Evolutionary conservation across 2,888 invertebrate genomes (phyloP).

Genomic region (Cosmia trapezina): DNA sequence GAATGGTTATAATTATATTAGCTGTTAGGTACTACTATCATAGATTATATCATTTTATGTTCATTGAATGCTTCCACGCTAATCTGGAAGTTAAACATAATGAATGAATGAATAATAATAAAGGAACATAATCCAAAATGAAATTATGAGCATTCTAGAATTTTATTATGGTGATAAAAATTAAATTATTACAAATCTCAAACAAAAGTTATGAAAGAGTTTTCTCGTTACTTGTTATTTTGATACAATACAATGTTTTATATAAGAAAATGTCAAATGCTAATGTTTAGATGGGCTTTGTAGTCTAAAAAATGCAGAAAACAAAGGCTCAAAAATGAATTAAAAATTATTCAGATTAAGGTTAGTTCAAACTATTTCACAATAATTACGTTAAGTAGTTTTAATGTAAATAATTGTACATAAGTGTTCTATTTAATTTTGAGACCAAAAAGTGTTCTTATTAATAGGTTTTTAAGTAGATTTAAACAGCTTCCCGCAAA

Average conservation of each 20-base stretch:
- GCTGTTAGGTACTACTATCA: background rate
- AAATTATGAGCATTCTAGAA: background rate
- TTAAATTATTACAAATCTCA: background rate
- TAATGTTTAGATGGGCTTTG: background rate
- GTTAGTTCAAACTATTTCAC: background rate
- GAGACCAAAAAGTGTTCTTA: constrained; percentile 56
- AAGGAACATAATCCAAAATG: background rate
- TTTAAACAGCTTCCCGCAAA: constrained; percentile 18
- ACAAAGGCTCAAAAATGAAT: background rate
- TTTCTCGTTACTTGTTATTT: too few species aligned
- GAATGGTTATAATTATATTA: constrained; percentile 74
- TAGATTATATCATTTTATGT: background rate
- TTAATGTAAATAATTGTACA: constrained; percentile 57
- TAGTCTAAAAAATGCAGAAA: background rate
- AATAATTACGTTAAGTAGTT: constrained; percentile 29
- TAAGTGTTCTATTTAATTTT: constrained; percentile 33
- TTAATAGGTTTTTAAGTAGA: constrained; percentile 31
- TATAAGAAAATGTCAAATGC: background rate
- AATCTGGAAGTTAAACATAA: background rate
- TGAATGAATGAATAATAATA: background rate
- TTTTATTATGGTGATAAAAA: background rate
- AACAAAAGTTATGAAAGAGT: background rate
- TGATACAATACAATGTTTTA: background rate
- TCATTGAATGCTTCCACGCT: constrained; percentile 19
- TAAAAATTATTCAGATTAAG: background rate